Base-by-base conservation (phyloP, 2,888 invertebrate species). In the Noctua fimbriata region DNA sequence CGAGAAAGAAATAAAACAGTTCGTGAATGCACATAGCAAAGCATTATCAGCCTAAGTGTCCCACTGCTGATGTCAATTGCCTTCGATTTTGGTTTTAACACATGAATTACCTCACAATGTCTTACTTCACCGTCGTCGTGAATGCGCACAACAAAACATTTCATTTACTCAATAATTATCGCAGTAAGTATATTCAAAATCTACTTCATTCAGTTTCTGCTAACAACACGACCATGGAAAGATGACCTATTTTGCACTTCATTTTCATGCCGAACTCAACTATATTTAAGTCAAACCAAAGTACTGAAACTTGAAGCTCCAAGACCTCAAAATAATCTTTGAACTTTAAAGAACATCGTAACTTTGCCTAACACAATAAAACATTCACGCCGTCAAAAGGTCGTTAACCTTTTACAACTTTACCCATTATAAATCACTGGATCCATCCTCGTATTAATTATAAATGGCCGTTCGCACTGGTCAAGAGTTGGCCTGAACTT, bases 341-440 rank as follows among this genome's bases (percentile, higher is more conserved):
- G 71, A 82, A 80, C 83, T 74, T 63, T 71, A 67, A 78, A 81
- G 72, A 80, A 67, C 73, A 78, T 55, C 49, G 63, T 41, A 71
- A 81, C 63, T 83, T 65, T 52, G 6, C 41, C n/a, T n/a, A 60
- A 72, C 41, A 49, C 70, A 72, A 69, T 87, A 63, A 82, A 80
- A 81, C 73, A 86, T 86, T 72, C 69, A 83, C 55, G 73, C 78
- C 85, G 85, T 88, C 86, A 85, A 90, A 88, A 86, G 89, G 86
- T 89, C 91, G 74, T 79, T 87, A 75, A 88, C 88, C 87, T 87
- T 69, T 73, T 18, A 75, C 60, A 79, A 85, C 82, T 88, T 87
- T 73, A 32, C 49, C 71, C 73, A 74, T 84, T 85, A 87, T 89
- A 88, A 90, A 89, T 90, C 88, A 89, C 83, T 70, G 32, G 69